Percentiles rank a stretch among this genome's conserved stretches.
These are phyloP conservation scores for Pantherophis alleghaniensis DNA, from an alignment of 2,797 vertebrate genomes.

Conservation along the genomic window DNA sequence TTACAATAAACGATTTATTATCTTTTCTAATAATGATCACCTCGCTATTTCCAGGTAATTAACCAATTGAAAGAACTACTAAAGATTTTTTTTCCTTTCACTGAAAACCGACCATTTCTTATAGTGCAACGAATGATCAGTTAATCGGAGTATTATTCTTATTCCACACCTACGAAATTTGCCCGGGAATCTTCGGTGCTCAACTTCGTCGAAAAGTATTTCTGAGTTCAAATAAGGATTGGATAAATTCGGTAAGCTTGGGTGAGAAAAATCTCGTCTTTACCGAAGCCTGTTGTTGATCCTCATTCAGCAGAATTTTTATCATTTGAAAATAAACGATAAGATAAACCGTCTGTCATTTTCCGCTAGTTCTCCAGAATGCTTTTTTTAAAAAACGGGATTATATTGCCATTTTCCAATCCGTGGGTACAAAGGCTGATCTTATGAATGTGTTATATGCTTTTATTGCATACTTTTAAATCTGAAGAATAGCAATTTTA, in stretches of 20 bases:
- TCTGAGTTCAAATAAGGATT: not conserved
- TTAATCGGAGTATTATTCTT: not conserved
- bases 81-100: not conserved
- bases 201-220: not conserved
- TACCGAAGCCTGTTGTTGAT: not conserved
- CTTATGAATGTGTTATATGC: not conserved
- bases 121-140: not conserved
- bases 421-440: not conserved
- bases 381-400: not conserved
- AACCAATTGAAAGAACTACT: not conserved
- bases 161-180: not conserved
- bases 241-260: not conserved
- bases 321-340: not conserved
- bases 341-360: not conserved
- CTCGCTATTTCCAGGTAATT: not conserved
- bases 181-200: not conserved
- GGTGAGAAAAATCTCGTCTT: not conserved
- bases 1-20: not conserved
- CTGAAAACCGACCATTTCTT: not conserved
- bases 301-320: not conserved
- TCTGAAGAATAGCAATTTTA: not conserved
- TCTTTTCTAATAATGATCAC: not conserved
- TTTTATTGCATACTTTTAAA: not conserved
- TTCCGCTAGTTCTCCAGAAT: not conserved
- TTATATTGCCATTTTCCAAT: not conserved